Conservation (phyloP, 1,140 invertebrate genomes). For the Cherax destructor region DNA sequence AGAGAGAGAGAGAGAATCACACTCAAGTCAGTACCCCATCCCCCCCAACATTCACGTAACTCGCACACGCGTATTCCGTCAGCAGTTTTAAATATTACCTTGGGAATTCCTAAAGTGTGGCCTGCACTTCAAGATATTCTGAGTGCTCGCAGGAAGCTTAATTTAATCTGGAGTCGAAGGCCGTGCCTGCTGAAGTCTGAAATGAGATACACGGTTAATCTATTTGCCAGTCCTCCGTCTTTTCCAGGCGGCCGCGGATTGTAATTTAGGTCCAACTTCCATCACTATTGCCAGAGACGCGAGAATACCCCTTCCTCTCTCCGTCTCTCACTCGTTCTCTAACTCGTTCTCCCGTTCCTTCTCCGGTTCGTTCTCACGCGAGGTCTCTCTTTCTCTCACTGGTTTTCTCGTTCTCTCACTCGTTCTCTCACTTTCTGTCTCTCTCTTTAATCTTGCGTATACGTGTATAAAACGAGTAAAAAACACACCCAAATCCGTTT, state of each 20-base stretch:
- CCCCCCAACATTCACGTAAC: no score
- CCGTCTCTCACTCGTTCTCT: no score
- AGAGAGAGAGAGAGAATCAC: constrained; percentile 28
- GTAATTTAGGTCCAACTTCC: constrained; percentile 34
- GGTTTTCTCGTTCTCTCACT: background rate
- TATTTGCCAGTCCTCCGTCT: constrained; percentile 35
- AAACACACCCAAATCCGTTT: background rate
- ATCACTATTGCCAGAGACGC: background rate
- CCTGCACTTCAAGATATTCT: constrained; percentile 36
- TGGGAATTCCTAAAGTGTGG: background rate
- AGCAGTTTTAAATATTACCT: background rate
- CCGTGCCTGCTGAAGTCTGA: constrained; percentile 45
- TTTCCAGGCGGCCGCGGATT: constrained; percentile 34
- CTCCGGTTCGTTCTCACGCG: background rate
- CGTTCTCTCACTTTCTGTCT: background rate
- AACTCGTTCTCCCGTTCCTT: no score
- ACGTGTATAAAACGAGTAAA: no score
- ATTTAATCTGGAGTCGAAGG: constrained; percentile 30
- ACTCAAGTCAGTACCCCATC: background rate
- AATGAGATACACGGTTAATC: constrained; percentile 48
- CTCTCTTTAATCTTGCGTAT: background rate
- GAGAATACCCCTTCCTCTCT: background rate
- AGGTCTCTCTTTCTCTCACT: background rate
- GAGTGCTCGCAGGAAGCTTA: constrained; percentile 21
- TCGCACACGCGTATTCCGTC: background rate